phyloP scores from a whole-genome alignment of 1,140 invertebrate genomes.

The Geopemphigus sp. region DNA sequence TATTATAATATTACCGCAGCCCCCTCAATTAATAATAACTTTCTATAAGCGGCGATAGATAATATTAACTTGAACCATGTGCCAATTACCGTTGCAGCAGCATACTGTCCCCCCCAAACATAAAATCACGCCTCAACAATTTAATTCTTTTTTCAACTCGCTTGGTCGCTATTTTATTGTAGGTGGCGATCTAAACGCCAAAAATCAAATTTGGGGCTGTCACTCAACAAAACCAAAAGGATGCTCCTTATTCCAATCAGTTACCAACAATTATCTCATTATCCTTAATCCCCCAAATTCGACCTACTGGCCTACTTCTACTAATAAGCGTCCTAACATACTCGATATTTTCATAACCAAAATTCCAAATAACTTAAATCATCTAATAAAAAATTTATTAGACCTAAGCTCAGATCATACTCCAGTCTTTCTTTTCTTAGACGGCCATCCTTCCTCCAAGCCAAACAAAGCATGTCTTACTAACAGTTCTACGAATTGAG shows the following conservation, averaged over 20 bases:
- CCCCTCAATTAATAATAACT: neutral
- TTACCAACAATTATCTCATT: neutral
- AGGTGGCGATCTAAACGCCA: slow-evolving; percentile 38
- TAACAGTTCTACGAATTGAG: neutral
- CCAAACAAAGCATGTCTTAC: neutral
- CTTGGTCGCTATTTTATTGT: too few relatives aligned
- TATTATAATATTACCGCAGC: too few relatives aligned
- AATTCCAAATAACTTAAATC: neutral
- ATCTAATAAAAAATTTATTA: neutral
- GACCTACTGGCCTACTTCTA: slow-evolving; percentile 32
- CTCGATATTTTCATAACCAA: slow-evolving; percentile 31
- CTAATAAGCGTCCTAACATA: slow-evolving; percentile 30
- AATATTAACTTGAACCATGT: neutral
- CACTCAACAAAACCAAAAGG: slow-evolving; percentile 13
- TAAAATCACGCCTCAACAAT: too few relatives aligned
- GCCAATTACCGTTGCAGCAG: neutral
- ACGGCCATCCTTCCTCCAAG: neutral
- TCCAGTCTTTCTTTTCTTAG: neutral
- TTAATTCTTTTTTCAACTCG: too few relatives aligned
- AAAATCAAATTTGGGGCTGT: slow-evolving; percentile 29
- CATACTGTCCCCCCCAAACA: neutral
- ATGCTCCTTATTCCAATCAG: neutral
- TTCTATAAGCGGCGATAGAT: neutral
- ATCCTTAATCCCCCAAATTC: neutral
- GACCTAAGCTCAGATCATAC: slow-evolving; percentile 1